Base-by-base conservation (phyloP, 2,113 vertebrate species). In the Elephas maximus region DNA sequence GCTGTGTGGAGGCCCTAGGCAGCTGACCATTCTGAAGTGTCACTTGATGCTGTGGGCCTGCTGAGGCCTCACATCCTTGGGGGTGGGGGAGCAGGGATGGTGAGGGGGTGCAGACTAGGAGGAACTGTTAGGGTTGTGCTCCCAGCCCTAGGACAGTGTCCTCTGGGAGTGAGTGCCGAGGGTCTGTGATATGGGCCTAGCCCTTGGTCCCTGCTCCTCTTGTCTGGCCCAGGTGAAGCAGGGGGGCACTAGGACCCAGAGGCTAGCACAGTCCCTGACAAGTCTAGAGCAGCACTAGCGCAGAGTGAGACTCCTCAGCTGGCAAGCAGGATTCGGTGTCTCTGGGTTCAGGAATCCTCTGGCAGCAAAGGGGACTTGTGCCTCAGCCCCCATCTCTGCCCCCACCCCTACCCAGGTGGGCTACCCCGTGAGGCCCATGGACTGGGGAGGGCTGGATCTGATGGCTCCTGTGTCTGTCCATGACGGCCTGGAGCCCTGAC, bases 191-290 rank as follows among this genome's bases (percentile, higher is more conserved):
- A 1, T 48, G 78, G 41, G 30, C 37, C 41, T 30, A 5, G 12
- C 28, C 4, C 6, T 18, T 5, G 30, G 33, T 90, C 18, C 6
- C 48, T 26, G 67, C 5, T 21, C 26, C 71, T 69, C 84, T 83
- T 67, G 0, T 44, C 77, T 95, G 89, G 94, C 30, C 81, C 71
- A 21, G 63, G 86, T 24, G 91, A 93, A 97, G 44, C 0, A 18
- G 97, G 94, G 92, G 97, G 98, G 98, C 99, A 98, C 98, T 99
- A 99, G 99, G 99, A 99, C 99, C 99, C 99, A 98, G 99, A 84
- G 71, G 69, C 97, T 12, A 67, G 88, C 93, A 67, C 93, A 6
- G 97, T 97, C 93, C 95, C 98, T 98, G 99, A 98, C 98, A 99
- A 98, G 98, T 98, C 98, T 98, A 98, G 94, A 98, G 99, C 99